Percentiles rank a stretch among this genome's conserved stretches.
Evolutionary conservation across 2,888 invertebrate genomes (phyloP).

Genomic region (Isoperla grammatica): DNA sequence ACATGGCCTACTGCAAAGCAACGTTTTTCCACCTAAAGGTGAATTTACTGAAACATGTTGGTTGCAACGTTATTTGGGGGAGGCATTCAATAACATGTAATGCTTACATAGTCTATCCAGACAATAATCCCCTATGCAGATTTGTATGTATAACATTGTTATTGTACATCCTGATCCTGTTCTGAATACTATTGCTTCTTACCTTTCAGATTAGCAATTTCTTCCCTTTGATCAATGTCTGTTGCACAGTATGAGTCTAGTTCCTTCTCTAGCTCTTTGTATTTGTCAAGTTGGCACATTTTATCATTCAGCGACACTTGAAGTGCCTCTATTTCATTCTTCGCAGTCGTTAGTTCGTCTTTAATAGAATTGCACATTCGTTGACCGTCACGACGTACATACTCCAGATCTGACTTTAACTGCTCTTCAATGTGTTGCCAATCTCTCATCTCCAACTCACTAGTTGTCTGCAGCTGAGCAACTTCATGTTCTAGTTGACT

Average conservation of each 20-base stretch:
- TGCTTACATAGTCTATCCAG: no score
- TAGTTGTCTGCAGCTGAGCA: not conserved
- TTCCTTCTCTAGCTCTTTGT: constrained; percentile 2
- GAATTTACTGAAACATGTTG: no score
- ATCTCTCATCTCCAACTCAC: not conserved
- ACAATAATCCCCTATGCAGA: no score
- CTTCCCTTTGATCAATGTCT: not conserved
- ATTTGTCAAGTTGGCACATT: not conserved
- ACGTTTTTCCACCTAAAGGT: no score
- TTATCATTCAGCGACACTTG: not conserved
- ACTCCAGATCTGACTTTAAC: not conserved
- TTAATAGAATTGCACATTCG: not conserved
- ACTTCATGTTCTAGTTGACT: not conserved
- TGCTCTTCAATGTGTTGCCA: not conserved
- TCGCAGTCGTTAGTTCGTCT: not conserved
- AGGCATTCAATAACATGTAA: no score
- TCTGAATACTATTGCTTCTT: no score
- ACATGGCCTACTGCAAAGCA: no score
- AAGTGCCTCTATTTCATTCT: not conserved
- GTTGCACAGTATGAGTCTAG: not conserved
- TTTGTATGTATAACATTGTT: no score
- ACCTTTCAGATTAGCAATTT: constrained; percentile 3
- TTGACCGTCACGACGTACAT: not conserved
- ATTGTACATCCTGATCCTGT: no score
- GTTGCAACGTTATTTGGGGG: not conserved